A percentile compares a stretch with the other conserved stretches of the same genome.
phyloP scores from a whole-genome alignment of 2,888 invertebrate genomes.

The Acrocyrtus sp. region DNA sequence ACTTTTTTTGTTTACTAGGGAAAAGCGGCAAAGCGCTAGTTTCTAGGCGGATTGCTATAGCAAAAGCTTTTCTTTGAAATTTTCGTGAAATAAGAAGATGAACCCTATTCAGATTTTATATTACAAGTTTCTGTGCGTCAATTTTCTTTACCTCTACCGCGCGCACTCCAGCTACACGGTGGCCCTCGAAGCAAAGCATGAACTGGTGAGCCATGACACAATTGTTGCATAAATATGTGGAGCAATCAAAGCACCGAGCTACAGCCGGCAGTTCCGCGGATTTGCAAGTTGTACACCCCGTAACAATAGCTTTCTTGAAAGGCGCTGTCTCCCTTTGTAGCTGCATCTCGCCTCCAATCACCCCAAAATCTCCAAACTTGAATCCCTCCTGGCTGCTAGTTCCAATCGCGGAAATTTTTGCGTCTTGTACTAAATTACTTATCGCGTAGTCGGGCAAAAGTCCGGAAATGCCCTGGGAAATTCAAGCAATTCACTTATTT shows the following conservation, averaged over 20 bases:
- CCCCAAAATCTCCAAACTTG: neutral
- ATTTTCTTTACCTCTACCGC: no score
- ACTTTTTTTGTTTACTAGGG: no score
- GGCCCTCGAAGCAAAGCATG: conserved; percentile 99
- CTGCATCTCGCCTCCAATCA: neutral
- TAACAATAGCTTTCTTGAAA: no score
- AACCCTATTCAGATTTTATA: no score
- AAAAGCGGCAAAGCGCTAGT: no score
- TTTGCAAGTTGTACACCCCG: conserved; percentile 82
- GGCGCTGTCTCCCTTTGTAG: no score
- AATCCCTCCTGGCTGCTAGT: neutral
- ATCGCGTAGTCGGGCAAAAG: conserved; percentile 76
- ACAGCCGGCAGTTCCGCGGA: conserved; percentile 94
- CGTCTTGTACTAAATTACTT: conserved; percentile 68
- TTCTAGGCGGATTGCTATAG: no score
- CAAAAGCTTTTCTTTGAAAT: no score
- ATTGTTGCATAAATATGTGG: conserved; percentile 94
- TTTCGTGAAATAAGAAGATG: no score
- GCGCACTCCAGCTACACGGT: conserved; percentile 89
- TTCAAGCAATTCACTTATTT: no score
- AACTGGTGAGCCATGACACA: conserved; percentile 99
- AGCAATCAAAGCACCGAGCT: conserved; percentile 96
- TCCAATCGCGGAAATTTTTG: conserved; percentile 62
- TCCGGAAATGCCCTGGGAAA: conserved; percentile 74
- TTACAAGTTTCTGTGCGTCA: no score